Evolutionary conservation across 2,113 vertebrate genomes (phyloP), one percentile per base, ranked within the genome.

Genomic region (Andinoacara biseriatus): DNA sequence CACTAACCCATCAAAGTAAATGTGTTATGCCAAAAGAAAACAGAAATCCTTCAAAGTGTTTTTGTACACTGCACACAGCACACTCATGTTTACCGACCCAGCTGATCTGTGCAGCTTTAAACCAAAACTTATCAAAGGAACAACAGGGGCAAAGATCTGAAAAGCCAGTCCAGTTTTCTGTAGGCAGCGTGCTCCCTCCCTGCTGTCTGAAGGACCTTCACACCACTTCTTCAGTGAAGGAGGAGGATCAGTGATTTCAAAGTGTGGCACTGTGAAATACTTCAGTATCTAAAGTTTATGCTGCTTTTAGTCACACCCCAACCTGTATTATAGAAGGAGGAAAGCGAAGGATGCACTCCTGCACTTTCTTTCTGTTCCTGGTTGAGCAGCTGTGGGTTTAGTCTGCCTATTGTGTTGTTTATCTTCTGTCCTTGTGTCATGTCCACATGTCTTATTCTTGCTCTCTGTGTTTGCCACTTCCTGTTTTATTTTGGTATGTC

Each of bases 151-250:
- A 35, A 49, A 58, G 59, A 85, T 84, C 56, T 74, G 58, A 84
- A 40, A 85, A 63, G 29, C 13, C 7, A 57, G 46, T 56, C 20
- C 24, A 74, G 29, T 0, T 69, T 72, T 54, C 82, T 75, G 20
- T 2, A 26, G 33, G 22, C 61, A 61, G 61, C 20, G 0, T 31
- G 58, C 59, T 31, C 59, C 67, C n/a, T 75, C 59, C 67, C 38
- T 80, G 77, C 83, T 75, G 77, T 75, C n/a, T 57, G 14, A 63
- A 11, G 61, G 52, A 63, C 63, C 58, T 31, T 83, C 65, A 74
- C 59, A 72, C 65, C 24, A 72, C 17, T 26, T 46, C 65, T 54
- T 57, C 63, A 24, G 35, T 33, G 35, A 26, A 75, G 58, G 13
- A 74, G 49, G 35, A 4, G 56, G n/a, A n/a, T 72, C 65, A 75